Evolutionary conservation across 2,113 vertebrate genomes (phyloP).

Genomic region (Indri indri): DNA sequence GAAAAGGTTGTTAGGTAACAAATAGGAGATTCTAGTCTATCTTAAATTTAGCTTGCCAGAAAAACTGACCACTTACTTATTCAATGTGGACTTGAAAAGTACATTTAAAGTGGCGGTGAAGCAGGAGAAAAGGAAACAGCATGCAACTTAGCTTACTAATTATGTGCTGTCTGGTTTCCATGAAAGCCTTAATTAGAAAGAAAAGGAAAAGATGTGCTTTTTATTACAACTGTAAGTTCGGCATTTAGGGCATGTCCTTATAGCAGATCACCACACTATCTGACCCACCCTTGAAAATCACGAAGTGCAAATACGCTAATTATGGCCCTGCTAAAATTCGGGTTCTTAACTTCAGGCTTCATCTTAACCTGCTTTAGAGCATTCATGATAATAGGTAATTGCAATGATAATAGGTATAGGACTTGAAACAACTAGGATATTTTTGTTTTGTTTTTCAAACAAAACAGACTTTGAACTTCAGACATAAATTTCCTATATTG

Average conservation of each 20-base stretch:
- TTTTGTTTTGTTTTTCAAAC: slow-evolving; percentile 18
- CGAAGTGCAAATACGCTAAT: background rate
- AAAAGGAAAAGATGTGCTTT: slow-evolving; percentile 7
- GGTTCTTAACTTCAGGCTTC: background rate
- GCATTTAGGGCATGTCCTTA: background rate
- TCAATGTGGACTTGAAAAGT: background rate
- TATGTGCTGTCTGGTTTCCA: slow-evolving; percentile 51
- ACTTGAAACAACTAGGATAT: background rate
- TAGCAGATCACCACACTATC: background rate
- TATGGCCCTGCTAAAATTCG: background rate
- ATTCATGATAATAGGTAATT: background rate
- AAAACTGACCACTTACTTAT: slow-evolving; percentile 9
- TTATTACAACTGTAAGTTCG: slow-evolving; percentile 9
- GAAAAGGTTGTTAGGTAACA: slow-evolving; percentile 6
- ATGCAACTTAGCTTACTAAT: slow-evolving; percentile 26
- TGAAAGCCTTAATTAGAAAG: slow-evolving; percentile 55
- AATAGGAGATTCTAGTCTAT: background rate
- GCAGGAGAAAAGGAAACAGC: background rate
- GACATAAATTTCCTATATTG: background rate
- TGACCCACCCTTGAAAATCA: background rate
- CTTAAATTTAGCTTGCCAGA: background rate
- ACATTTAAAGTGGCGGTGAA: background rate
- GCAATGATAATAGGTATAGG: background rate
- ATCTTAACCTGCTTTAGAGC: background rate
- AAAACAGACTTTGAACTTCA: slow-evolving; percentile 9